These are phyloP conservation scores for Nyctibius bracteatus DNA, from an alignment of 2,113 vertebrate genomes.

Conservation along the genomic window DNA sequence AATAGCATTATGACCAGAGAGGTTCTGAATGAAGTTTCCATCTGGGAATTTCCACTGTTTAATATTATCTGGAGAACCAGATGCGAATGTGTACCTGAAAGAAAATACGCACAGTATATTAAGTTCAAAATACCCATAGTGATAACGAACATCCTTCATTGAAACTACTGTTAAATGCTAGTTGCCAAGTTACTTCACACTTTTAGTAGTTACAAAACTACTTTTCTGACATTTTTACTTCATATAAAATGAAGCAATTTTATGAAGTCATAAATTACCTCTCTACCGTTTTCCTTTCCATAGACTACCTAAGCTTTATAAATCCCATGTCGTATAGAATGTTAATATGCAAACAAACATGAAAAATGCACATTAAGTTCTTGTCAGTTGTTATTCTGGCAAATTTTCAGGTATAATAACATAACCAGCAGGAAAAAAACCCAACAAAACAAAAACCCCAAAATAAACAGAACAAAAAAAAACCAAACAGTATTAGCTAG, in stretches of 20 bases:
- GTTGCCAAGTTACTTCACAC: not conserved
- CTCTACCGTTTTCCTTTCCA: not conserved
- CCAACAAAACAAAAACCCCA: not conserved
- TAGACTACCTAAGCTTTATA: not conserved
- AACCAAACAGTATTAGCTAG: rapidly evolving
- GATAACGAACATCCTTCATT: not conserved
- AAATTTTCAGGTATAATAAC: not conserved
- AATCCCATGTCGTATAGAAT: not conserved
- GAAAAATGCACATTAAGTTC: not conserved
- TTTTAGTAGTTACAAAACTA: too few relatives aligned
- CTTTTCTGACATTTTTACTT: not conserved
- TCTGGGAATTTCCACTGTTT: conserved; percentile 99
- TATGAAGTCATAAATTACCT: not conserved
- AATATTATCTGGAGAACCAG: conserved; percentile 98
- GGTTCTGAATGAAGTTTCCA: conserved; percentile 97
- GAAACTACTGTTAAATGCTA: not conserved
- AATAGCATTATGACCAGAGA: conserved; percentile 96
- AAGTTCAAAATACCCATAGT: not conserved
- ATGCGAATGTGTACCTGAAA: conserved; percentile 94
- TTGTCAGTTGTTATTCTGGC: not conserved
- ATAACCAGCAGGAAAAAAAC: not conserved
- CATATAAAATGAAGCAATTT: not conserved
- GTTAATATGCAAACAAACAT: not conserved
- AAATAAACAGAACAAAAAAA: not conserved
- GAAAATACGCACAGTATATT: not conserved